Evolutionary conservation across 2,797 vertebrate genomes (phyloP).

Genomic region (Acanthurus lineatus): DNA sequence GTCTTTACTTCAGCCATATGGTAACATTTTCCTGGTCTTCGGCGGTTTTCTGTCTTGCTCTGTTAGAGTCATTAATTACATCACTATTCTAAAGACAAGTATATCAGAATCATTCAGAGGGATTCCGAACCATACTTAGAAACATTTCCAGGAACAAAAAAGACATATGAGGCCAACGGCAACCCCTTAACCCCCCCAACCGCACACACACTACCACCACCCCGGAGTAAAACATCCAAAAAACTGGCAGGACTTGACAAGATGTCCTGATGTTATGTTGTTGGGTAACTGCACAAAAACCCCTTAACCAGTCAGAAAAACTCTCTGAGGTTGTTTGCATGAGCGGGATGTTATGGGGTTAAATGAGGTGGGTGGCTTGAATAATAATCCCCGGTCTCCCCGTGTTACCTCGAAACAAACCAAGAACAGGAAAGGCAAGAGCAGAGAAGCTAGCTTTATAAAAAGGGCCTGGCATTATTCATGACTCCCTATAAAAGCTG

Average conservation of each 20-base stretch:
- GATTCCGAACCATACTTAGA: conserved; percentile 74
- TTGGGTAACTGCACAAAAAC: conserved; percentile 64
- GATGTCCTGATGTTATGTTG: conserved; percentile 59
- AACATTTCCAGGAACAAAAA: conserved; percentile 76
- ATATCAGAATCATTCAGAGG: conserved; percentile 78
- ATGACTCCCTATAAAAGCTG: conserved; percentile 87
- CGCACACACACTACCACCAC: not conserved
- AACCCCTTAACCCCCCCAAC: conserved; percentile 23
- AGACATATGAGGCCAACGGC: conserved; percentile 45
- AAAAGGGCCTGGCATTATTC: conserved; percentile 84
- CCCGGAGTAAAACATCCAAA: conserved; percentile 54
- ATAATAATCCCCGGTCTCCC: conserved; percentile 63
- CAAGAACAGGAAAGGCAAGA: conserved; percentile 38
- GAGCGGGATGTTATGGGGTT: conserved; percentile 49
- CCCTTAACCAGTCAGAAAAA: conserved; percentile 52
- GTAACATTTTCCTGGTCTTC: conserved; percentile 80
- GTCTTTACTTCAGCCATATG: conserved; percentile 81
- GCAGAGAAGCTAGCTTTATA: conserved; percentile 63
- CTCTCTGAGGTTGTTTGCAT: conserved; percentile 52
- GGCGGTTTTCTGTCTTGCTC: conserved; percentile 79
- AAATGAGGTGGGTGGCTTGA: conserved; percentile 62
- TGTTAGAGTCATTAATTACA: conserved; percentile 88
- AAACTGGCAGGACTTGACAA: conserved; percentile 69
- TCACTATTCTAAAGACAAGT: conserved; percentile 82
- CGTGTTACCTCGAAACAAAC: conserved; percentile 67